Evolutionary conservation across 2,888 invertebrate genomes (phyloP), one percentile per base, ranked within the genome.

Genomic region (Dryocosmus kuriphilus): DNA sequence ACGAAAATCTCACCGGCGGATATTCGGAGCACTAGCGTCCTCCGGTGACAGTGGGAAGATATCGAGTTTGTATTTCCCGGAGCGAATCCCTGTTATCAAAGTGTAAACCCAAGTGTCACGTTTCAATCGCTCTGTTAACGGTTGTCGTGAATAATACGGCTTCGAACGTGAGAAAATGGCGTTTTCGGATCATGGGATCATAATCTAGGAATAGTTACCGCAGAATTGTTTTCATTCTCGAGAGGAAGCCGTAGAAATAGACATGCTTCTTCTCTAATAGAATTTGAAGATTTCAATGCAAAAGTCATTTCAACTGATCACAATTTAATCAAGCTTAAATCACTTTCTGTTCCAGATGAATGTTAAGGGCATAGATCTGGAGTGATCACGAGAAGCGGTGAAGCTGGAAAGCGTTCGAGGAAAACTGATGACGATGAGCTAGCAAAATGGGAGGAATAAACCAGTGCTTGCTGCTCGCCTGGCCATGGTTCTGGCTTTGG

Each of bases 401-500:
- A 57, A 61, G 55, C 71, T 57, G 55, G 57, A 46, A 38, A 71
- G 60, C 71, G 61, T 78, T 65, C 38, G 30, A 61, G 24, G 55
- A 57, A 81, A 82, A 55, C 55, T 51, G 57, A 1, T 80, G 82
- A 90, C 85, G 84, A 91, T 91, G 91, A 91, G 91, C 90, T 91
- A 91, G 91, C 91, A 87, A 86, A 85, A 89, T 90, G 90, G 82
- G 86, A 87, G 88, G 87, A 88, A 89, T 88, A 87, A 89, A 89
- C 90, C 87, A 90, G 89, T 88, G 87, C 82, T 85, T 83, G 88
- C 86, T 89, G 87, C 89, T 88, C 81, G 86, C 86, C 82, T 90
- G 90, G 90, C 89, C 89, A 84, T 91, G 90, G 90, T 86, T 90
- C 77, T 90, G 90, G 89, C 87, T 91, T 83, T 90, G 90, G 90